Base-by-base conservation (phyloP, 2,113 vertebrate genomes). In the Psettodes erumei region DNA sequence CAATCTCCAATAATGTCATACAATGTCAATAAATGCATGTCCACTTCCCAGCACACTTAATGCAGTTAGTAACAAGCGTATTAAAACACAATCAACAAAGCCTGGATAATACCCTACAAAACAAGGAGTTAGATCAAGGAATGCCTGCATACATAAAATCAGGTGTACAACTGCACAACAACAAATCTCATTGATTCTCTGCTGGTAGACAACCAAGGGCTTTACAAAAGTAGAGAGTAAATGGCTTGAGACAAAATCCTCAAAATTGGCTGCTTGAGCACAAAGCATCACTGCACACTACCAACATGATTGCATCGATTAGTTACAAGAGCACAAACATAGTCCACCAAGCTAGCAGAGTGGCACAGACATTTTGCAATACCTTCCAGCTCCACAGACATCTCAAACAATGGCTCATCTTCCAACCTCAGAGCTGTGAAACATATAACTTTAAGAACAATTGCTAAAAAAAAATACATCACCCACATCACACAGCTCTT, bases 361-460 rank as follows among this genome's bases (percentile, higher is more conserved):
- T 47, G 60, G 48, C 18, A 30, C 35, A 74, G 11, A 43, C 33
- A 60, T 47, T 75, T 37, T 32, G 63, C 67, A 54, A 58, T 89
- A 92, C 89, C 92, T 93, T 93, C 85, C 30, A 90, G 38, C 30
- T 89, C 68, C 72, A 92, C 83, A 74, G 72, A 85, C 60, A 86
- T 86, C 37, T 86, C 88, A 82, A 64, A 75, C 12, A 86, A 82
- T 9, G 85, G 74, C 27, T 93, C 86, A 12, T 92, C 90, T 38
- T 92, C 86, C 74, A 86, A 48, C 62, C 73, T 75, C 42, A 86
- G 69, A 71, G 71, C 91, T 91, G 86, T 40, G 61, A 70, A 80
- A 90, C 42, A 81, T 25, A 86, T 30, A 62, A 21, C 71, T 83
- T 84, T 88, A 58, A 70, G 35, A 75, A 2, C 60, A 18, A 50